Base-by-base conservation (phyloP, 2,888 invertebrate genomes). In the Onthophagus sagittarius region DNA sequence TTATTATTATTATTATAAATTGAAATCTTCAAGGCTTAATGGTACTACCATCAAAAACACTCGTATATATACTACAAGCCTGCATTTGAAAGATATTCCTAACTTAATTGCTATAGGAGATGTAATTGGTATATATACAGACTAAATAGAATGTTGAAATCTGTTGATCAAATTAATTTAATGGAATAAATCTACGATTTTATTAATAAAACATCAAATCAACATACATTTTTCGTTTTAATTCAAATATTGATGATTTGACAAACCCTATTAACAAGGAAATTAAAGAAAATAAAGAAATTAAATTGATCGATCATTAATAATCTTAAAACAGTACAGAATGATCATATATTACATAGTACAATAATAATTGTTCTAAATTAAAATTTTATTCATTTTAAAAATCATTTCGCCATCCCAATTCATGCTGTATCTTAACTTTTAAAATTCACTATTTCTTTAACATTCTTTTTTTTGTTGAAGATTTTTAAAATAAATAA, bases 81-180 rank as follows among this genome's bases (percentile, higher is more conserved):
- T n/a, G n/a, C n/a, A n/a, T n/a, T n/a, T n/a, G n/a, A n/a, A n/a
- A n/a, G n/a, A n/a, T n/a, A n/a, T n/a, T 86, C 93, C 93, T 0
- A 94, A 94, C 83, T 86, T 92, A 73, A 92, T 94, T 80, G 94
- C 94, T 0, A 93, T 92, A 84, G n/a, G n/a, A n/a, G n/a, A n/a
- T n/a, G n/a, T n/a, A n/a, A n/a, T n/a, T n/a, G n/a, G n/a, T n/a
- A n/a, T n/a, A n/a, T n/a, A n/a, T n/a, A n/a, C n/a, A 87, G 94
- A 79, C 86, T 95, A n/a, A 89, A 89, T 80, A 88, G 88, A 76
- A 86, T 90, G 72, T 81, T 89, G 13, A 86, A 83, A 76, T 79
- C 81, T 72, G 84, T 53, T 53, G 39, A 53, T 53, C 39, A 53
- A 11, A 53, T 53, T 7, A 53, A 53, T 53, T 53, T 53, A n/a